A percentile compares a stretch with the other conserved stretches of the same genome.
Evolutionary conservation across 1,140 invertebrate genomes (phyloP).

Genomic region (Zaprionus capensis): DNA sequence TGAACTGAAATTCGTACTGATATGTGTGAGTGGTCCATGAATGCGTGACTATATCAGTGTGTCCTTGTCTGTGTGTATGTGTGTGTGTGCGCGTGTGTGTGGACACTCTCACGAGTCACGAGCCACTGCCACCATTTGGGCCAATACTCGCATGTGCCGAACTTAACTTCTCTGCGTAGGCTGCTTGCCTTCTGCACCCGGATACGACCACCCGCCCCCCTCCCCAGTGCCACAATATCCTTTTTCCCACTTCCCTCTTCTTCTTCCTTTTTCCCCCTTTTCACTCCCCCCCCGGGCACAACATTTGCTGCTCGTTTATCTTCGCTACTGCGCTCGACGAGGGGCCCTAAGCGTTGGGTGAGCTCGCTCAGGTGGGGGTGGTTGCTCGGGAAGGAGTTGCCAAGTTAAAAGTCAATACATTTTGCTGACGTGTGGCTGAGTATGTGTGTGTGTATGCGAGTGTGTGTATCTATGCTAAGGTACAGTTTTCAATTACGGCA

Average conservation of each 20-base stretch:
- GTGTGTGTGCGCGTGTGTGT: constrained; percentile 30
- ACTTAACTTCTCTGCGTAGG: constrained; percentile 28
- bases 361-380: constrained; percentile 6
- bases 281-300: not conserved
- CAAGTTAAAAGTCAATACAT: constrained; percentile 78
- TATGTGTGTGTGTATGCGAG: constrained; percentile 17
- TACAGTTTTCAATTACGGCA: constrained; percentile 76
- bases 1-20: constrained; percentile 62
- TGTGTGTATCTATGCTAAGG: constrained; percentile 44
- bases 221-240: not conserved
- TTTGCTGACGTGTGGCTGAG: constrained; percentile 60
- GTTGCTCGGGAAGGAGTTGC: constrained; percentile 41
- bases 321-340: constrained; percentile 43
- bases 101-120: constrained; percentile 46
- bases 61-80: not conserved
- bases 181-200: not conserved
- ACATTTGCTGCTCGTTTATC: constrained; percentile 35
- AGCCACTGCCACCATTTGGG: constrained; percentile 42
- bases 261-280: not conserved
- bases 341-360: constrained; percentile 35
- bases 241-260: not conserved
- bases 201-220: not conserved
- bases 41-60: constrained; percentile 10
- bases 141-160: constrained; percentile 47
- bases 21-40: constrained; percentile 6